Percentiles rank a stretch among this genome's conserved stretches.
Evolutionary conservation across 2,888 invertebrate species (phyloP).

Genomic region (Automeris io): DNA sequence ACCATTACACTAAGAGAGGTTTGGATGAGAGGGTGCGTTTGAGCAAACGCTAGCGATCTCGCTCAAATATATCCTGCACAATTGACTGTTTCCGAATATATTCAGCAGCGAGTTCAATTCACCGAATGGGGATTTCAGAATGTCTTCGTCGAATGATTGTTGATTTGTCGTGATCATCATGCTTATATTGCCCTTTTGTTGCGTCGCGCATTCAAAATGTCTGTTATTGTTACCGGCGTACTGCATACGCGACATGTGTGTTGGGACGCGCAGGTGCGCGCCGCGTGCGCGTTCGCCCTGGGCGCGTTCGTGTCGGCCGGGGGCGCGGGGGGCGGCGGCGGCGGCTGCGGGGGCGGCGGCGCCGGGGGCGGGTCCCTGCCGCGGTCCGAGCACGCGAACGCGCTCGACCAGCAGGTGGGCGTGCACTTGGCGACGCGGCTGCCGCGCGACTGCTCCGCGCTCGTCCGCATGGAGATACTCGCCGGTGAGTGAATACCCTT

Average conservation of each 20-base stretch:
- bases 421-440: conserved; percentile 88
- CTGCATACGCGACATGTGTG: background rate
- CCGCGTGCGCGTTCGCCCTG: conserved; percentile 95
- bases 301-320: conserved; percentile 95
- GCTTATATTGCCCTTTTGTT: too few relatives aligned
- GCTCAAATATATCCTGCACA: too few relatives aligned
- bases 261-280: conserved; percentile 80
- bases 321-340: conserved; percentile 69
- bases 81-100: too few relatives aligned
- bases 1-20: too few relatives aligned
- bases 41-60: too few relatives aligned
- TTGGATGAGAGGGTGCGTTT: too few relatives aligned
- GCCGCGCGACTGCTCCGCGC: conserved; percentile 88
- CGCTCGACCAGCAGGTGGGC: conserved; percentile 94
- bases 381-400: conserved; percentile 94
- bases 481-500: conserved; percentile 78
- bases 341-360: conserved; percentile 87
- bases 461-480: conserved; percentile 92
- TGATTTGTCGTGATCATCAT: too few relatives aligned
- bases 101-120: too few relatives aligned
- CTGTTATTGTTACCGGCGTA: too few relatives aligned
- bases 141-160: too few relatives aligned
- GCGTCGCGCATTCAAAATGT: too few relatives aligned
- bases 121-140: background rate
- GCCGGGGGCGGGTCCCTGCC: conserved; percentile 74